phyloP scores from a whole-genome alignment of 1,140 invertebrate species.

The Heterodera carotae region DNA sequence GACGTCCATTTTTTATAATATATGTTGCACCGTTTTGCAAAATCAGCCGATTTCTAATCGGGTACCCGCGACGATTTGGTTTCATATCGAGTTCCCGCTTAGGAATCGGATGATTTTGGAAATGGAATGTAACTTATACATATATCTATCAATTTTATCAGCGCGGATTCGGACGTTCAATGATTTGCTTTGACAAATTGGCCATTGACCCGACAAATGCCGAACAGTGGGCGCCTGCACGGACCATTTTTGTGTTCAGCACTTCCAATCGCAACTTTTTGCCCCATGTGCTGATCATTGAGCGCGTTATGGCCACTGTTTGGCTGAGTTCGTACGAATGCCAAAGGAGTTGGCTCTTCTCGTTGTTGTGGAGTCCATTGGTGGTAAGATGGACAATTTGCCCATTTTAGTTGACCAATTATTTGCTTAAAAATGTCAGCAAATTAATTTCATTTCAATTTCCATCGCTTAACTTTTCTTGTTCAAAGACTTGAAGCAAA shows the following conservation, averaged over 20 bases:
- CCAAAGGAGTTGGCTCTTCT: not conserved
- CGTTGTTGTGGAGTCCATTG: not conserved
- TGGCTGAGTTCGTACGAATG: not conserved
- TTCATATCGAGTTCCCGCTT: too few relatives aligned
- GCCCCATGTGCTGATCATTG: constrained; percentile 2
- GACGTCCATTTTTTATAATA: not conserved
- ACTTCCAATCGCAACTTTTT: constrained; percentile 14
- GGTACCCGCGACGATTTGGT: too few relatives aligned
- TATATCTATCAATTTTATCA: not conserved
- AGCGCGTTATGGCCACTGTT: constrained; percentile 4
- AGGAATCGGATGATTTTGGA: too few relatives aligned
- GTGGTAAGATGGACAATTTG: too few relatives aligned
- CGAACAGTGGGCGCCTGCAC: not conserved
- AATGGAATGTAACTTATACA: too few relatives aligned
- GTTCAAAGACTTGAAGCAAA: too few relatives aligned
- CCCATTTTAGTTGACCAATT: too few relatives aligned
- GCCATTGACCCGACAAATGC: not conserved
- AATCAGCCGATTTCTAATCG: too few relatives aligned
- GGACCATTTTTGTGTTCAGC: not conserved
- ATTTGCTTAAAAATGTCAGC: not conserved
- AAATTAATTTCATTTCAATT: not conserved
- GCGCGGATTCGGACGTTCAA: not conserved
- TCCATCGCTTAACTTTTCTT: too few relatives aligned
- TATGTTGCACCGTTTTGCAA: not conserved
- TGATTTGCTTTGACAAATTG: not conserved